Evolutionary conservation across 2,797 vertebrate species (phyloP), one percentile per base, ranked within the genome.

Genomic region (Tolypeutes matacus): DNA sequence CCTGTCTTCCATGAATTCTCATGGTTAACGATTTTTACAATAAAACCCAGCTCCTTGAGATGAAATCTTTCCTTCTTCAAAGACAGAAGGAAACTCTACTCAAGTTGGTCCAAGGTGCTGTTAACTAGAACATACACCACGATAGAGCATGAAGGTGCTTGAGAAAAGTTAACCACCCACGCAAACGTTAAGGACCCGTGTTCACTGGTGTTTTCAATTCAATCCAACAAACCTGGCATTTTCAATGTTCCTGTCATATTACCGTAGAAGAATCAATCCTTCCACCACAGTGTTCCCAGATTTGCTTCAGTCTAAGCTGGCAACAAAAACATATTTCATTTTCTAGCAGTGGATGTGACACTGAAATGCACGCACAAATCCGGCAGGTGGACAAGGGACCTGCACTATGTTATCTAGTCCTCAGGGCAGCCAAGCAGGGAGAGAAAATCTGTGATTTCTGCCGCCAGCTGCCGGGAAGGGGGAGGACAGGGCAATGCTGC

Each of bases 41-140:
- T 80, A 51, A 89, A 89, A 86, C 69, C 49, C 62, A 46, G 36
- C 75, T 81, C 36, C 23, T 46, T 76, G 60, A 84, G 75, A 84
- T 86, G 67, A 62, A 85, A 58, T 36, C 29, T 65, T 95, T 91
- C 39, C 23, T 90, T 85, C 58, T 91, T 42, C 49, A 60, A 87
- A 91, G 70, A 67, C 18, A 75, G 64, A 25, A 39, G 39, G 39
- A 39, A 39, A 14, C 7, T 64, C 42, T 56, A 53, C 36, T 65
- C 29, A 60, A 27, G n/a, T 78, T 46, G 21, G 29, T 84, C 69
- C 72, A 76, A 96, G 46, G n/a, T 34, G 39, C 11, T 58, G 1
- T 80, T 70, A 89, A 78, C 25, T 29, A 89, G 81, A 90, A 72
- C 21, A 49, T 11, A 3, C 14, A 14, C 49, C 51, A 49, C n/a